A percentile compares a stretch with the other conserved stretches of the same genome.
These are phyloP conservation scores for Atherinomorus stipes DNA, from an alignment of 2,113 vertebrate species.

Conservation along the genomic window DNA sequence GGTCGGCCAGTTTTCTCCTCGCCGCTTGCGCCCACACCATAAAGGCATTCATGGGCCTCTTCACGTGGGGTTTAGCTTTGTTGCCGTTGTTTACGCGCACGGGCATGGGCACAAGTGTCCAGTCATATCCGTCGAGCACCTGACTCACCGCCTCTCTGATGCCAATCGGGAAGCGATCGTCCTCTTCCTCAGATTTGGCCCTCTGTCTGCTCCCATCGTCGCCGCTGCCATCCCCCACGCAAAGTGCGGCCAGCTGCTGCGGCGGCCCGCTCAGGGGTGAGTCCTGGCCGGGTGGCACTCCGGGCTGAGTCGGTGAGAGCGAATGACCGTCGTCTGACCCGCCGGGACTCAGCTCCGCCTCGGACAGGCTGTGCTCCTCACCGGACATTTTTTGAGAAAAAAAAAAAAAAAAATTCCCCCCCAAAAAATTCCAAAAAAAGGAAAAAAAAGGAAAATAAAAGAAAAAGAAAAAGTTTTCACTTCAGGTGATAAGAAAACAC, in stretches of 20 bases:
- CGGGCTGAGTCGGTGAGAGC: constrained; percentile 87
- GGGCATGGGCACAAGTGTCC: constrained; percentile 98
- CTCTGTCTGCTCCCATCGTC: constrained; percentile 59
- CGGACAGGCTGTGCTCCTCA: constrained; percentile 95
- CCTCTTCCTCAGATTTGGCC: constrained; percentile 81
- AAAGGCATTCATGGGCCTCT: constrained; percentile 95
- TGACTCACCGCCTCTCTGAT: constrained; percentile 98
- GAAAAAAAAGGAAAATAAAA: too few species aligned
- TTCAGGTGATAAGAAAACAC: constrained; percentile 16
- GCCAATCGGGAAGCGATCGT: constrained; percentile 96
- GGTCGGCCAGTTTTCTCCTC: constrained; percentile 94
- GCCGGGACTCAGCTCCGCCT: constrained; percentile 95
- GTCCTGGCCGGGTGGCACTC: constrained; percentile 82
- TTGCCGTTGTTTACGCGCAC: constrained; percentile 95
- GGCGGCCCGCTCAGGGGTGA: constrained; percentile 79
- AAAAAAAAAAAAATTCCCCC: too few species aligned
- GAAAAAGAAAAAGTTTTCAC: too few species aligned
- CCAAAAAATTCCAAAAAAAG: too few species aligned
- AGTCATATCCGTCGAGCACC: constrained; percentile 98
- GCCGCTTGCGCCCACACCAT: constrained; percentile 99
- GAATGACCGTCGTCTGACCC: constrained; percentile 94
- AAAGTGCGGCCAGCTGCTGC: constrained; percentile 84
- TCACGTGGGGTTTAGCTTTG: constrained; percentile 96
- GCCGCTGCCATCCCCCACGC: constrained; percentile 85
- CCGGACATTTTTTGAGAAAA: constrained; percentile 92